Evolutionary conservation across 2,113 vertebrate genomes (phyloP).

Genomic region (Bambusicola thoracicus): DNA sequence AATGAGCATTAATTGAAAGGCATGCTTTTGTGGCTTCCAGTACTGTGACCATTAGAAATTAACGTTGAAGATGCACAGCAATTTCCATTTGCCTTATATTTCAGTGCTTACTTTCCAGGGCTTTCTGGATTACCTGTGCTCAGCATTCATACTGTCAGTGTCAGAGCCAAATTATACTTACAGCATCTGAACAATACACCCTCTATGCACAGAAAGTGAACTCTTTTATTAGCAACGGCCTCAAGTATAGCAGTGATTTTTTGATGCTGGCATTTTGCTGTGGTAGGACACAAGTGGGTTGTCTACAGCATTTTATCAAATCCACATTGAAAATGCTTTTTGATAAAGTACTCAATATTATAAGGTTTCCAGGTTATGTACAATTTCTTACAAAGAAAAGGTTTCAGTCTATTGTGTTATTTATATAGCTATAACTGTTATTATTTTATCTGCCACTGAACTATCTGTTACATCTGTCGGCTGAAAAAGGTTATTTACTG

Average conservation of each 20-base stretch:
- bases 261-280: background rate
- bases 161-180: background rate
- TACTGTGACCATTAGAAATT: background rate
- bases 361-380: background rate
- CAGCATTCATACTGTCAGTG: background rate
- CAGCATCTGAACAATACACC: background rate
- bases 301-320: background rate
- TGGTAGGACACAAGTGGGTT: background rate
- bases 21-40: background rate
- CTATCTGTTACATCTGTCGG: background rate
- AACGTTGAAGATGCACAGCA: background rate
- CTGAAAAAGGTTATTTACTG: conserved; percentile 27
- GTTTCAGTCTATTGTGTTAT: background rate
- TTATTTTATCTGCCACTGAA: conserved; percentile 11
- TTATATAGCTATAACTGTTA: conserved; percentile 32
- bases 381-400: background rate
- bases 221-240: background rate
- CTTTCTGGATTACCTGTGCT: background rate
- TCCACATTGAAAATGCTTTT: rapidly evolving
- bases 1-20: background rate
- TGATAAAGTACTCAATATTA: background rate
- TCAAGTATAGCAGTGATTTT: background rate
- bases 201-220: background rate
- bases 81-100: background rate
- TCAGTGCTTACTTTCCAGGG: background rate